phyloP scores from a whole-genome alignment of 2,113 vertebrate species.

The Neotragus pygmaeus region DNA sequence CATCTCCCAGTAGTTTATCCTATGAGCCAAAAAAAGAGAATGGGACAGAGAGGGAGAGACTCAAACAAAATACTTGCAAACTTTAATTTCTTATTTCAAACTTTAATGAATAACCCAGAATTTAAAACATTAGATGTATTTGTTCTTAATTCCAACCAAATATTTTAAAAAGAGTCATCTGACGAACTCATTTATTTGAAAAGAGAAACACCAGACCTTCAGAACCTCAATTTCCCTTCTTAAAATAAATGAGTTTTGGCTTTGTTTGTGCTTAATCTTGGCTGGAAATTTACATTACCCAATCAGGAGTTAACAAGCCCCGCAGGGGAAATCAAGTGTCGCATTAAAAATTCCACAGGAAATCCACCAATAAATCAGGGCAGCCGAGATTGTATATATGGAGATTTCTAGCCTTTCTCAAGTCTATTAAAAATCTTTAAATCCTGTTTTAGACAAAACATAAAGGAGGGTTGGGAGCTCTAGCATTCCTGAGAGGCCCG shows the following conservation, averaged over 20 bases:
- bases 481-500: slow-evolving; percentile 71
- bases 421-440: slow-evolving; percentile 82
- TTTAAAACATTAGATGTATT: not conserved
- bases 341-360: slow-evolving; percentile 83
- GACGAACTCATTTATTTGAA: slow-evolving; percentile 67
- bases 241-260: slow-evolving; percentile 83
- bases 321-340: slow-evolving; percentile 77
- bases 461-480: slow-evolving; percentile 72
- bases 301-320: slow-evolving; percentile 79
- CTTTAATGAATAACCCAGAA: slow-evolving; percentile 5
- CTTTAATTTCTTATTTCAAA: not conserved
- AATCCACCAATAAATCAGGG: slow-evolving; percentile 83
- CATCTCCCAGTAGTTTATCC: not conserved
- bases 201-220: slow-evolving; percentile 51
- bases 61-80: not conserved
- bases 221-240: slow-evolving; percentile 79
- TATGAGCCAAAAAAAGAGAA: not conserved
- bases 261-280: slow-evolving; percentile 83
- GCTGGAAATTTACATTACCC: slow-evolving; percentile 83
- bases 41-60: not conserved
- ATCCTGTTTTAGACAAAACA: slow-evolving; percentile 79
- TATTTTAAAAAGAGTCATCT: slow-evolving; percentile 54
- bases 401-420: slow-evolving; percentile 81
- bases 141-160: slow-evolving; percentile 52
- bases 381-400: slow-evolving; percentile 69